Evolutionary conservation across 2,797 vertebrate species (phyloP).

Genomic region (Acanthurus tractus): DNA sequence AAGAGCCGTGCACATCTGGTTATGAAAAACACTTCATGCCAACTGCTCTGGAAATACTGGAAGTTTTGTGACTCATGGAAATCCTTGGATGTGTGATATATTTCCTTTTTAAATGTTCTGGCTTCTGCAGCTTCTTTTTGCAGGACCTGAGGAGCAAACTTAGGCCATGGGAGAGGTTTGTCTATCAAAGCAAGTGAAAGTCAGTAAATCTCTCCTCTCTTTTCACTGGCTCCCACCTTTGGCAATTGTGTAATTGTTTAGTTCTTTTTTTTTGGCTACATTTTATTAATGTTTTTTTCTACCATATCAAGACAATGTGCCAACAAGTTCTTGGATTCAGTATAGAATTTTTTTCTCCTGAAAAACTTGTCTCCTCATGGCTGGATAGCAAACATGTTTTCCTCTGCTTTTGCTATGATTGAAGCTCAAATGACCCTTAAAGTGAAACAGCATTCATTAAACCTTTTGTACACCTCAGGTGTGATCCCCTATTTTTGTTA

Average conservation of each 20-base stretch:
- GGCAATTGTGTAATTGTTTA: background rate
- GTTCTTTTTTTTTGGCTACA: background rate
- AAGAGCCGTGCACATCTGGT: slow-evolving; percentile 61
- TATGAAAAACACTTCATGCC: slow-evolving; percentile 88
- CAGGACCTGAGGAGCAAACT: background rate
- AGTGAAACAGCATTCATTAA: too few relatives aligned
- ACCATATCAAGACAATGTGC: too few relatives aligned
- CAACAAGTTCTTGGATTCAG: too few relatives aligned
- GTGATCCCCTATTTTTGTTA: too few relatives aligned
- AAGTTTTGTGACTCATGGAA: slow-evolving; percentile 3
- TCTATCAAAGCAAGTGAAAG: background rate
- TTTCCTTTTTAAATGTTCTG: background rate
- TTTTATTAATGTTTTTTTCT: background rate
- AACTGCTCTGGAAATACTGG: slow-evolving; percentile 51
- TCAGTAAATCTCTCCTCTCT: background rate
- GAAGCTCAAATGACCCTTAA: too few relatives aligned
- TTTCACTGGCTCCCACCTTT: background rate
- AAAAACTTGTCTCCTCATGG: too few relatives aligned
- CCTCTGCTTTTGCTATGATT: too few relatives aligned
- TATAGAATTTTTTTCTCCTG: too few relatives aligned
- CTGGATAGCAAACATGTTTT: too few relatives aligned
- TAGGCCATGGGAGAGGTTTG: background rate
- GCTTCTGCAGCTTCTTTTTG: background rate
- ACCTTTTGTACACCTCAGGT: too few relatives aligned
- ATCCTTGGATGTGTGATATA: background rate